Base-by-base conservation (phyloP, 1,140 invertebrate species). In the Laupala kohalensis region DNA sequence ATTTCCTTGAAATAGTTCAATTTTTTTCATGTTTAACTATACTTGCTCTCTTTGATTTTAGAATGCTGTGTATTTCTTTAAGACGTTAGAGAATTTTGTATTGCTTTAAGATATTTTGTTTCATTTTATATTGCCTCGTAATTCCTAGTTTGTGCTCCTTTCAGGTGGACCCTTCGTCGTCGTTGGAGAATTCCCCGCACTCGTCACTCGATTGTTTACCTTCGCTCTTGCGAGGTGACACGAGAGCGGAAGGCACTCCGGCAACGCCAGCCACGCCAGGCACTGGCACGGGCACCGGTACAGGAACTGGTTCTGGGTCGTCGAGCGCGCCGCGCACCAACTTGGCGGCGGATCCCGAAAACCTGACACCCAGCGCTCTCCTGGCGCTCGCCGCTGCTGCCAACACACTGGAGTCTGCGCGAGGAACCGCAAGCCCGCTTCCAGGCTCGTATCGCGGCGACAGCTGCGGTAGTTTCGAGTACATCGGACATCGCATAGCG, bases 391-490 rank as follows among this genome's bases (percentile, higher is more conserved):
- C 81, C 19, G 78, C 74, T 0, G 78, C 76, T 29, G 79, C 79
- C 6, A 69, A 29, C 27, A 72, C 72, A 9, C 74, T 80, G 63
- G 81, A 82, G 74, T 81, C 80, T 5, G 77, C 78, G 27, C 76
- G 78, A 37, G 80, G 78, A n/a, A 19, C 37, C 37, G 37, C 37
- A 9, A 81, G 81, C 75, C 80, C 80, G 6, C 79, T 80, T 6
- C 73, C 80, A 6, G 71, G 71, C 53, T 77, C 77, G 13, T 81
- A 82, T 74, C 82, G 83, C 71, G 86, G 85, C 15, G 86, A 88
- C 69, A 86, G 84, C 67, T 88, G 86, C 76, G 85, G 84, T 13
- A 87, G 86, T 77, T 88, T 88, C 72, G 86, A 88, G 73, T 88
- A 86, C 74, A 78, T 82, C n/a, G 78, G 78, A 25, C 76, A 77